These are phyloP conservation scores for Drosophila triauraria DNA, from an alignment of 1,140 invertebrate genomes.

Conservation along the genomic window DNA sequence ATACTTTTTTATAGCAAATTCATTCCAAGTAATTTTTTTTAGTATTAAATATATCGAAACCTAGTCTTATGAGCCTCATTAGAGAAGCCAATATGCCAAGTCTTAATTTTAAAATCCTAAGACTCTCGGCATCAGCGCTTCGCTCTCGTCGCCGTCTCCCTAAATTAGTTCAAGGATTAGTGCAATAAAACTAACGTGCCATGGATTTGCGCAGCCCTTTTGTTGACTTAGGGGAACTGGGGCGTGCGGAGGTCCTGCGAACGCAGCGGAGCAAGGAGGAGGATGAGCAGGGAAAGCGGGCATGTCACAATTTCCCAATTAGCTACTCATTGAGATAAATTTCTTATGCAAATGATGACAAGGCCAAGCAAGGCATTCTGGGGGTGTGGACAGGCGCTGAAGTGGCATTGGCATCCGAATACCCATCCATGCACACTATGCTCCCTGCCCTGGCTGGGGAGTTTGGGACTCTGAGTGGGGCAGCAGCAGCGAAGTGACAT, in stretches of 20 bases:
- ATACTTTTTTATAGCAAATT: no score
- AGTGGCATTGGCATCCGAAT: conserved; percentile 67
- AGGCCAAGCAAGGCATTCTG: conserved; percentile 61
- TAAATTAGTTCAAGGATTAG: conserved; percentile 82
- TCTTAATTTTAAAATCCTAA: conserved; percentile 57
- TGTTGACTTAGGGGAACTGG: conserved; percentile 56
- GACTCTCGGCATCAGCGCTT: conserved; percentile 33
- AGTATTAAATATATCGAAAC: background rate
- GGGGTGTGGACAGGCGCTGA: conserved; percentile 55
- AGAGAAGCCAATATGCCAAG: conserved; percentile 51
- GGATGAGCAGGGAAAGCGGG: conserved; percentile 10
- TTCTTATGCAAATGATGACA: conserved; percentile 83
- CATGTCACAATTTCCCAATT: conserved; percentile 81
- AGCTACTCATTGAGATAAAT: conserved; percentile 83
- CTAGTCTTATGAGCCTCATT: conserved; percentile 11
- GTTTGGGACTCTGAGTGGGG: conserved; percentile 57
- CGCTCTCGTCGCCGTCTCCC: conserved; percentile 6
- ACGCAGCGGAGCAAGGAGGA: background rate
- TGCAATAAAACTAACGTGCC: conserved; percentile 77
- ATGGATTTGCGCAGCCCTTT: conserved; percentile 68
- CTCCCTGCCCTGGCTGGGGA: conserved; percentile 52
- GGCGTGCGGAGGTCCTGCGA: background rate
- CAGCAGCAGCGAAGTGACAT: conserved; percentile 62
- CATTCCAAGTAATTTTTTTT: no score
- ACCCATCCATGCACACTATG: conserved; percentile 26